phyloP scores from a whole-genome alignment of 2,797 vertebrate genomes.

The Sorex maritimensis region DNA sequence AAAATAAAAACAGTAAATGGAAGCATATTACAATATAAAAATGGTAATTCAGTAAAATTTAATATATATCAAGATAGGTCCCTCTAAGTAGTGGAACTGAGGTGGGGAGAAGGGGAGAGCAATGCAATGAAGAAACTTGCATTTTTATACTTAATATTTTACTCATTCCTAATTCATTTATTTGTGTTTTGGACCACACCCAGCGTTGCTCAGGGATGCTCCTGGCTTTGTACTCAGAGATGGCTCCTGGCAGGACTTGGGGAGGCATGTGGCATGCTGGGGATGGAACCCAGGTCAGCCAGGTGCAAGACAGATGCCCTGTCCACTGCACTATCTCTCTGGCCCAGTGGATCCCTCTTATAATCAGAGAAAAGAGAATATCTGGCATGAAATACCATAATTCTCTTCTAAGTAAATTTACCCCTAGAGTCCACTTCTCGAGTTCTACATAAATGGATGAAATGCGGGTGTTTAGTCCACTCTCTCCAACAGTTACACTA shows the following conservation, averaged over 20 bases:
- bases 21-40: no score
- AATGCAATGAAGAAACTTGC: neutral
- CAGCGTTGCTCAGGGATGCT: neutral
- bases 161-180: neutral
- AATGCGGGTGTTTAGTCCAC: neutral
- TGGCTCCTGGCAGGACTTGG: no score
- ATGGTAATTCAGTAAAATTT: no score
- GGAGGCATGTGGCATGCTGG: no score
- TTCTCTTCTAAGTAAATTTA: neutral
- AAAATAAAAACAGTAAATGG: no score
- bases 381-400: neutral
- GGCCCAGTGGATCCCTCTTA: neutral
- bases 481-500: neutral
- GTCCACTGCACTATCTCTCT: no score
- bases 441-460: neutral
- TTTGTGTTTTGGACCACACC: no score
- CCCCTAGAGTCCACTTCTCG: neutral
- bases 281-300: no score
- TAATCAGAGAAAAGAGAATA: neutral
- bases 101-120: neutral
- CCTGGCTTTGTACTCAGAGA: no score
- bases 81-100: neutral
- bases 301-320: no score
- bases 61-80: neutral
- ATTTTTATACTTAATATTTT: neutral